These are phyloP conservation scores for Catharus fuscescens DNA, from an alignment of 2,113 vertebrate species.

Conservation along the genomic window DNA sequence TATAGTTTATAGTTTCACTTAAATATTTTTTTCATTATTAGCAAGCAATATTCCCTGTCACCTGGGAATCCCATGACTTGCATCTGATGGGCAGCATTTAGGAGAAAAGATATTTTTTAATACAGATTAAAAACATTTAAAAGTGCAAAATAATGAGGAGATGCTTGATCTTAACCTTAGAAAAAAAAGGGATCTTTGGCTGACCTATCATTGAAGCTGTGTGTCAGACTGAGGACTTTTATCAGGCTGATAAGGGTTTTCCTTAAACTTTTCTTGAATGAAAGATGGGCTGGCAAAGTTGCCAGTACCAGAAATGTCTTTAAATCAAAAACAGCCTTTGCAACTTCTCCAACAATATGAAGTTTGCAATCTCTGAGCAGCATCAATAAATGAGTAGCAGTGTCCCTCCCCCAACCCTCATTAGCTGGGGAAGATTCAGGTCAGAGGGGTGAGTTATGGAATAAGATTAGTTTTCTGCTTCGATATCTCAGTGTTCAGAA, in stretches of 20 bases:
- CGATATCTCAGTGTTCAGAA: not conserved
- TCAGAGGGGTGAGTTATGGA: not conserved
- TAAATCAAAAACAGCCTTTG: not conserved
- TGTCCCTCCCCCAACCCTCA: fast-evolving
- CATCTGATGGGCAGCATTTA: not conserved
- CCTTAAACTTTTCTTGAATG: not conserved
- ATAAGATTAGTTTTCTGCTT: not conserved
- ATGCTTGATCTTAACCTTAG: not conserved
- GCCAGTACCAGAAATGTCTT: not conserved
- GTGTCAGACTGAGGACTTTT: not conserved
- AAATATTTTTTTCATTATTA: not conserved
- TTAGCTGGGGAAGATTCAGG: not conserved
- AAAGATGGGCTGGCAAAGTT: not conserved
- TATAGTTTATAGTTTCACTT: not conserved
- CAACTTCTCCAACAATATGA: not conserved
- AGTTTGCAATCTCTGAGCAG: not conserved
- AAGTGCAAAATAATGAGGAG: not conserved
- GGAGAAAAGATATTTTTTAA: not conserved
- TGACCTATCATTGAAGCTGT: not conserved
- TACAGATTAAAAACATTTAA: not conserved
- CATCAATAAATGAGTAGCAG: not conserved
- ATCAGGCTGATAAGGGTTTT: not conserved
- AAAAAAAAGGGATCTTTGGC: not conserved
- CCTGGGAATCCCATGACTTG: not conserved
- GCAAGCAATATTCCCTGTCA: not conserved